phyloP scores from a whole-genome alignment of 2,888 invertebrate species.

The Troides helena region DNA sequence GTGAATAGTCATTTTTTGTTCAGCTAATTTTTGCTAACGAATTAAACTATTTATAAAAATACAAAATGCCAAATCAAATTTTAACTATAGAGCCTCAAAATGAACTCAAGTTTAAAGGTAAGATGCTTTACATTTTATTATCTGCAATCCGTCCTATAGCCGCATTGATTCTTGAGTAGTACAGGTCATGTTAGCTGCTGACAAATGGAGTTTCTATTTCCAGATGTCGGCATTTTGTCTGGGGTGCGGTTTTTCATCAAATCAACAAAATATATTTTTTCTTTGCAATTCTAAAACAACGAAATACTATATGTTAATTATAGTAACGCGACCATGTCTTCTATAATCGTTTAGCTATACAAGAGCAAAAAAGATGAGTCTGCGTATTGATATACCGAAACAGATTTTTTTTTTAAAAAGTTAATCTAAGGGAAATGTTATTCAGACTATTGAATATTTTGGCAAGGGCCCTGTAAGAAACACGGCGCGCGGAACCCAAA shows the following conservation, averaged over 20 bases:
- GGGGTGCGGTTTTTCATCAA: constrained; percentile 69
- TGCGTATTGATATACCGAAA: background rate
- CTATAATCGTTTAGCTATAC: constrained; percentile 14
- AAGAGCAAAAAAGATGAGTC: constrained; percentile 11
- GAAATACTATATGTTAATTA: background rate
- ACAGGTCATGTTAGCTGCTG: constrained; percentile 72
- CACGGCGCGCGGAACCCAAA: no score
- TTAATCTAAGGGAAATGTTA: no score
- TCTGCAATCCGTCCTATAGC: constrained; percentile 43
- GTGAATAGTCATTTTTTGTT: constrained; percentile 56
- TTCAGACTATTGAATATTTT: no score
- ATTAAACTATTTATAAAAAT: constrained; percentile 76
- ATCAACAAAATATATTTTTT: constrained; percentile 3
- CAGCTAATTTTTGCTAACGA: constrained; percentile 63
- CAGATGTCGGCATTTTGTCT: constrained; percentile 75
- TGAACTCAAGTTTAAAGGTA: constrained; percentile 95
- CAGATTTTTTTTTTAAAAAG: no score
- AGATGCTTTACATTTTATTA: constrained; percentile 61
- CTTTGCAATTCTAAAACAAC: constrained; percentile 1
- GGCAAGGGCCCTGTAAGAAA: no score
- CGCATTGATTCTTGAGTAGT: constrained; percentile 64
- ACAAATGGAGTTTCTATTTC: constrained; percentile 80
- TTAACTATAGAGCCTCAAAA: constrained; percentile 92
- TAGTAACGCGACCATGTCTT: constrained; percentile 7
- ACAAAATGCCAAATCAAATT: constrained; percentile 86